Evolutionary conservation across 1,140 invertebrate species (phyloP).

Genomic region (Bathynomus jamesi): DNA sequence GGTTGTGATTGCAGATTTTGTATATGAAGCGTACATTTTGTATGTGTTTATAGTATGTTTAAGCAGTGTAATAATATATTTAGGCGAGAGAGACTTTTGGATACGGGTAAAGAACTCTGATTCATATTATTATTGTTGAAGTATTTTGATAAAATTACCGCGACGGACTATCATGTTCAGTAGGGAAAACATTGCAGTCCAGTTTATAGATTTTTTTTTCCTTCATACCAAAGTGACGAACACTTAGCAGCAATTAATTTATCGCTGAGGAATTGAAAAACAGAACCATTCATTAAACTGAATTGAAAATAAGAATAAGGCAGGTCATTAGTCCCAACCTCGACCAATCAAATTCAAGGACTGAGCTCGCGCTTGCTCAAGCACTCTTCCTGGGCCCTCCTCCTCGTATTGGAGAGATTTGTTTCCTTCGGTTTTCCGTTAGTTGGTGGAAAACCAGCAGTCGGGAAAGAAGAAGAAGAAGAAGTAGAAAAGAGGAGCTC

Average conservation of each 20-base stretch:
- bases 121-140: too few species aligned
- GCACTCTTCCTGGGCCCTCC: neutral
- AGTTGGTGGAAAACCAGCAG: too few species aligned
- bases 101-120: too few species aligned
- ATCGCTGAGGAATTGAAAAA: neutral
- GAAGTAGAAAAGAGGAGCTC: neutral
- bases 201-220: conserved; percentile 36
- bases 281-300: neutral
- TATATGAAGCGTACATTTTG: too few species aligned
- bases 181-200: neutral
- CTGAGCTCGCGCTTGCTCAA: neutral
- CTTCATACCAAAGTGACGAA: conserved; percentile 18
- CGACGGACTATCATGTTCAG: too few species aligned
- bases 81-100: too few species aligned
- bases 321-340: neutral
- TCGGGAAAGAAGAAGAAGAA: neutral
- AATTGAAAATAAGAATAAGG: neutral
- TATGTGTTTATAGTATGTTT: too few species aligned
- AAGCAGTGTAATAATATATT: too few species aligned
- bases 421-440: too few species aligned
- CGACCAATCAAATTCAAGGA: neutral
- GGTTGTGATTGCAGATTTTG: too few species aligned
- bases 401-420: neutral
- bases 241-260: conserved; percentile 12
- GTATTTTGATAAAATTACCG: too few species aligned